Evolutionary conservation across 2,113 vertebrate genomes (phyloP).

Genomic region (Agapornis roseicollis): DNA sequence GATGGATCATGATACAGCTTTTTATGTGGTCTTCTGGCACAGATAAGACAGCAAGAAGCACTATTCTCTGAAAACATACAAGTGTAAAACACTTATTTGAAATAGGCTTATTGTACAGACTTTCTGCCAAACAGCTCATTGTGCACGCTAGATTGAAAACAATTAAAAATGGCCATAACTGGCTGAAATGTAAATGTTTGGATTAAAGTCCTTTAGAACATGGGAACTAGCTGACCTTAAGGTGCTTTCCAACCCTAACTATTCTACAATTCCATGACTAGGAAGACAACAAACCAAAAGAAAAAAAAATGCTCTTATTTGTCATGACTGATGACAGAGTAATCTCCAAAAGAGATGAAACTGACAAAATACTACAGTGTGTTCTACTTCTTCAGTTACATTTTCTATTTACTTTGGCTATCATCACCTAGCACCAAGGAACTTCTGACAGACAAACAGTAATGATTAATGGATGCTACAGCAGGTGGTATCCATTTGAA

Average conservation of each 20-base stretch:
- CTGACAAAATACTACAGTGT: not conserved
- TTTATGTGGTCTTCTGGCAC: not conserved
- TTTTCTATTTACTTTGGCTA: constrained; percentile 2
- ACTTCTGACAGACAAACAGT: not conserved
- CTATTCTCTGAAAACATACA: not conserved
- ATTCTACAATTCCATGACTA: not conserved
- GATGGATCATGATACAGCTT: not conserved
- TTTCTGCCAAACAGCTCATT: not conserved
- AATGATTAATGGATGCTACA: not conserved
- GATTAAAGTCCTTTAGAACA: not conserved
- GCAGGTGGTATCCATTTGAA: constrained; percentile 31
- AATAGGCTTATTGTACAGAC: not conserved
- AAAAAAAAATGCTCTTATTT: not conserved
- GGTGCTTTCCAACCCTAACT: no score
- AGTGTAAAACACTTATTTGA: not conserved
- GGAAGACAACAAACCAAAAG: not conserved
- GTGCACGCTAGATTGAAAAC: not conserved
- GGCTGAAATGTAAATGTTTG: constrained; percentile 14
- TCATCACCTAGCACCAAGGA: not conserved
- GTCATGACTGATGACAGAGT: not conserved
- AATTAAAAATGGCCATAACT: not conserved
- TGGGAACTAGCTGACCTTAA: not conserved
- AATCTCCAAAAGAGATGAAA: not conserved
- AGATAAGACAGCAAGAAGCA: not conserved
- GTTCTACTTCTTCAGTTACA: not conserved